Base-by-base conservation (phyloP, 2,888 invertebrate genomes). In the Apeira syringaria region DNA sequence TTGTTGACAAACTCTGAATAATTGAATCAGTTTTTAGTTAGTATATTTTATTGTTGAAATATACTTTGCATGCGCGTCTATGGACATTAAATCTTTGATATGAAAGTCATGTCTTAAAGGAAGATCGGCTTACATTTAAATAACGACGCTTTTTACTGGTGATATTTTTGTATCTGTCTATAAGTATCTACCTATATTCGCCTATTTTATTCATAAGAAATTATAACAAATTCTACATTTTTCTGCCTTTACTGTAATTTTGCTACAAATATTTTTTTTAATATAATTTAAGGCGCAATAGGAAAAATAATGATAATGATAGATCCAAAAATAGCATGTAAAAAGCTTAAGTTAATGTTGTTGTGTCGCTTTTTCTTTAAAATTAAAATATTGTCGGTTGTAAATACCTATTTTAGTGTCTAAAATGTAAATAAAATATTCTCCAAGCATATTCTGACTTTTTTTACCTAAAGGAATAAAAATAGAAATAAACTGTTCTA, bases 361-460 rank as follows among this genome's bases (percentile, higher is more conserved):
- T 61, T 60, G 56, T 62, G 9, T 24, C 59, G 64, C 64, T 62
- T 59, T 55, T 65, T 59, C 44, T 71, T 72, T 76, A 27, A 27
- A 69, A 44, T 66, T 69, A 64, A 68, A 71, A 68, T 72, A 69
- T 71, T 69, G 72, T 78, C 73, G 71, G 60, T 69, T 85, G 81
- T 85, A 82, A 57, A 82, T 80, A 81, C 56, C 64, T 75, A 73
- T 56, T 63, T 66, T 78, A 80, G 79, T 67, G 72, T 69, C 24
- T 69, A 77, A 79, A 72, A 65, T 87, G 87, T 86, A 86, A 87
- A 87, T 87, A 86, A 85, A 80, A 81, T 84, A 83, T 85, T 86
- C 85, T 86, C 75, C 68, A 80, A 77, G 67, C 76, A 75, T 9
- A 31, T 22, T 6, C 9, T 24, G 20, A 20, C 20, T 20, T 20